Evolutionary conservation across 2,888 invertebrate genomes (phyloP).

Genomic region (Gastracanthus pulcherrimus): DNA sequence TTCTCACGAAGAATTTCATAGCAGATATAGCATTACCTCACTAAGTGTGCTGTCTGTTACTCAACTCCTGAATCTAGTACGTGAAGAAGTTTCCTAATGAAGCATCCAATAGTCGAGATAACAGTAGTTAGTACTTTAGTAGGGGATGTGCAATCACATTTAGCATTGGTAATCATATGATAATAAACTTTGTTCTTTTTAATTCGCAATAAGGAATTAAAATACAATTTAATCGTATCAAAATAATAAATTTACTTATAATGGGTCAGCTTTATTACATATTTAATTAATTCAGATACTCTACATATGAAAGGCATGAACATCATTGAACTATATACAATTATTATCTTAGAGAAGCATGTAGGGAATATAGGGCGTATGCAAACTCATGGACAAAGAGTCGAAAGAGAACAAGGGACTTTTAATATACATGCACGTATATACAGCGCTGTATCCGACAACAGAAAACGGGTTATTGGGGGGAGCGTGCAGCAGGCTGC

Average conservation of each 20-base stretch:
- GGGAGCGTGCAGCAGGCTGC: constrained; percentile 17
- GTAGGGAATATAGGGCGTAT: constrained; percentile 5
- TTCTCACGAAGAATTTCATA: no score
- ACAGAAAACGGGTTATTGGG: constrained; percentile 42
- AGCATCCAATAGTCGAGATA: no score
- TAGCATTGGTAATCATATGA: no score
- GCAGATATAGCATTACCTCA: no score
- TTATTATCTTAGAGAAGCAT: constrained; percentile 18
- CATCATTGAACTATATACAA: neutral
- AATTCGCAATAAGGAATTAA: no score
- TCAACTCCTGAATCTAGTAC: no score
- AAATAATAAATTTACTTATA: neutral
- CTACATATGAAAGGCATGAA: neutral
- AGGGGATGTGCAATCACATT: no score
- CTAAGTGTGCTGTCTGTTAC: no score
- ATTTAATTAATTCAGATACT: neutral
- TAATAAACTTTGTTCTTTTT: no score
- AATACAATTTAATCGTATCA: no score
- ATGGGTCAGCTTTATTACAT: neutral
- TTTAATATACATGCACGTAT: neutral
- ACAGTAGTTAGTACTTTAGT: no score
- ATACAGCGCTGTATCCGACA: neutral
- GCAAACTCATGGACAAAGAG: neutral
- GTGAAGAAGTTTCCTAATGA: no score
- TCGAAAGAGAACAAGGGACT: constrained; percentile 4